Evolutionary conservation across 2,113 vertebrate genomes (phyloP).

Genomic region (Poeciliopsis occidentalis): DNA sequence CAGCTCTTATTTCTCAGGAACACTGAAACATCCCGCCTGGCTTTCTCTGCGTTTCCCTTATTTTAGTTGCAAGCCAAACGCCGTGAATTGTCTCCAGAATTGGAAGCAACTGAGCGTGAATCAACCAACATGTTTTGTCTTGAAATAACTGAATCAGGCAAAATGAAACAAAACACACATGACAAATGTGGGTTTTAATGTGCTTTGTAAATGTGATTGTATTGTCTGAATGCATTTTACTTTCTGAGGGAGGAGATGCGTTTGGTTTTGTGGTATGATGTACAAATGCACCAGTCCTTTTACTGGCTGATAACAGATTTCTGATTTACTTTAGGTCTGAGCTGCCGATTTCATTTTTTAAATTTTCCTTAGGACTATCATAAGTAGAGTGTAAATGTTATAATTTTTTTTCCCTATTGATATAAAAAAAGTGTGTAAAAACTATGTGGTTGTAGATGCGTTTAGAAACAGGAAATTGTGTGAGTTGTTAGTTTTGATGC

Average conservation of each 20-base stretch:
- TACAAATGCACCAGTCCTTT: background rate
- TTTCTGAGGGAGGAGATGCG: background rate
- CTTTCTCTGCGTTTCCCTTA: background rate
- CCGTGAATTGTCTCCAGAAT: background rate
- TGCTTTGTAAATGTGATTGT: background rate
- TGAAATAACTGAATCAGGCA: background rate
- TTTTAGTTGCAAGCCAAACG: background rate
- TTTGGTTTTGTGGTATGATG: background rate
- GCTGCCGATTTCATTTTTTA: background rate
- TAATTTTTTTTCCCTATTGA: background rate
- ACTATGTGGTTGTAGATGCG: background rate
- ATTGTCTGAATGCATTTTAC: background rate
- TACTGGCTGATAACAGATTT: background rate
- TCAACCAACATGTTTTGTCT: background rate
- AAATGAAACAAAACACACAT: background rate
- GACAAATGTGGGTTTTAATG: background rate
- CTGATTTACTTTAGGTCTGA: background rate
- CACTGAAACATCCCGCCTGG: background rate
- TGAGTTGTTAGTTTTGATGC: background rate
- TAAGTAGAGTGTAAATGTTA: background rate
- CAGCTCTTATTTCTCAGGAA: conserved; percentile 34
- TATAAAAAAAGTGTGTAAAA: background rate
- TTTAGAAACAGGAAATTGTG: background rate
- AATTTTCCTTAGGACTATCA: background rate
- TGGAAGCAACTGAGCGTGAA: background rate